Conservation (phyloP, 92 coral and sea anemone genomes). For the Bergia puertoricense region DNA sequence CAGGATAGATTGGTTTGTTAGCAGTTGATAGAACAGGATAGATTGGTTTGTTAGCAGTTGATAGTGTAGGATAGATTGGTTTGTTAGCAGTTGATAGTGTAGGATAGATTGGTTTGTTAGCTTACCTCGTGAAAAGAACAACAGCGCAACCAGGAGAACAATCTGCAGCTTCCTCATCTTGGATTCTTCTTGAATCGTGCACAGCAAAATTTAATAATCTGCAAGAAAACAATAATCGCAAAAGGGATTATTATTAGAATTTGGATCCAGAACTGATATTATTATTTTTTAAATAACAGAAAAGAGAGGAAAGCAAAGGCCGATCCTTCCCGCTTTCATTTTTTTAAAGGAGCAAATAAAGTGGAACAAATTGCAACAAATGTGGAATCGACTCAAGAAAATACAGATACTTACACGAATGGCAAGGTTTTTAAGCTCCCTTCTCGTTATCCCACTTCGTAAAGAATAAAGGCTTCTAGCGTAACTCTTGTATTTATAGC, state of each 20-base stretch:
- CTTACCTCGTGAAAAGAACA: neutral
- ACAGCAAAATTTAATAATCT: neutral
- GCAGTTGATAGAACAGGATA: no score
- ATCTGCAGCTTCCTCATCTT: neutral
- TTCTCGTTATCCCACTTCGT: neutral
- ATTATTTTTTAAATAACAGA: no score
- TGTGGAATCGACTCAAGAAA: neutral
- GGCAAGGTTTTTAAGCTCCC: neutral
- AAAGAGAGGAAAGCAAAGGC: neutral
- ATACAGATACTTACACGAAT: neutral
- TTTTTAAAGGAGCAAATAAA: neutral
- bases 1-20: no score
- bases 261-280: no score
- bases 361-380: neutral
- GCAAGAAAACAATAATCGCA: neutral
- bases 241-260: no score
- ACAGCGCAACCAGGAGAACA: neutral
- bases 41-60: no score
- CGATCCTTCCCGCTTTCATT: neutral
- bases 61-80: no score
- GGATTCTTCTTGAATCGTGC: neutral
- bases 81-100: no score
- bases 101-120: no score
- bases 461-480: neutral
- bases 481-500: neutral